phyloP scores from a whole-genome alignment of 2,113 vertebrate species.

The Lamprotornis superbus region DNA sequence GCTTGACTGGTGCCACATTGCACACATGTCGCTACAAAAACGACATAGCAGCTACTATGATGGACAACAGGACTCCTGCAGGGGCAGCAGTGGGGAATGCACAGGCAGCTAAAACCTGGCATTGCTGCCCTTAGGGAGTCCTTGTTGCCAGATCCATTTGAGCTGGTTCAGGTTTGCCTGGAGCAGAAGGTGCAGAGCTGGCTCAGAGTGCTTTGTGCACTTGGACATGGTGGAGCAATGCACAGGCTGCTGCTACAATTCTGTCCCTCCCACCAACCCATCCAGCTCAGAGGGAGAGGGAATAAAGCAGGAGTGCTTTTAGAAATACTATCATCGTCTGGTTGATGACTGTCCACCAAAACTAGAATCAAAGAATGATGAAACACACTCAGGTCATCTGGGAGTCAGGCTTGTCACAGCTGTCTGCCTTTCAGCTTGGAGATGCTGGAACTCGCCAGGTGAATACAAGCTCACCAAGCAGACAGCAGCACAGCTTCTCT shows the following conservation, averaged over 20 bases:
- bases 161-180: background rate
- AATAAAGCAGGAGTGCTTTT: background rate
- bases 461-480: background rate
- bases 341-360: background rate
- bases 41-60: background rate
- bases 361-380: background rate
- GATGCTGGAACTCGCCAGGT: background rate
- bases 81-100: background rate
- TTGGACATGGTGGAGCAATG: accelerated
- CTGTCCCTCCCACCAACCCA: background rate
- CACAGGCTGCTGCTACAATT: background rate
- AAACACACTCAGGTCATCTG: background rate
- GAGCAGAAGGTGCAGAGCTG: background rate
- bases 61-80: background rate
- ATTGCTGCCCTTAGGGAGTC: background rate
- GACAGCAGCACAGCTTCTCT: background rate
- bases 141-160: background rate
- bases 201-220: background rate
- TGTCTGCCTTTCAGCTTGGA: background rate
- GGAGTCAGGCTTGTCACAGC: background rate
- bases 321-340: background rate
- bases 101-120: background rate
- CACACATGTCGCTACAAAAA: background rate
- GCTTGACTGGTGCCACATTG: background rate
- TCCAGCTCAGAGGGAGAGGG: background rate